Base-by-base conservation (phyloP, 2,888 invertebrate species). In the Choristoneura rosaceana region DNA sequence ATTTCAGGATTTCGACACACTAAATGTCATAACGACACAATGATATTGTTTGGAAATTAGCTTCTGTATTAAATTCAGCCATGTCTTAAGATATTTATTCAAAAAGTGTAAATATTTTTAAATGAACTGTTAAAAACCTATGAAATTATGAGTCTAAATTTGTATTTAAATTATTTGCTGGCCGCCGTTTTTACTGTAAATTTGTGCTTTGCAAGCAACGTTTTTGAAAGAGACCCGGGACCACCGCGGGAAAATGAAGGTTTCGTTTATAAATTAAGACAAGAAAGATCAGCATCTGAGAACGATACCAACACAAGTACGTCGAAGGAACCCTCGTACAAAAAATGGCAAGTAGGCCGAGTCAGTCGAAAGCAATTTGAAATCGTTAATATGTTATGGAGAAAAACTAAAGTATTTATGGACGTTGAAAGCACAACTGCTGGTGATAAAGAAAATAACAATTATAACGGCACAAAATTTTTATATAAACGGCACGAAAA, bases 371-470 rank as follows among this genome's bases (percentile, higher is more conserved):
- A 88, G 69, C 88, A 90, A 69, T 88, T 88, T 80, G 88, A 89
- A 83, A 84, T 91, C 52, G 80, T 91, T 8, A 90, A 91, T 71
- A 83, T 90, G 81, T 77, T 90, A 2, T 87, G 88, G 87, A 86
- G 85, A 70, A 91, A 87, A 80, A 88, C 87, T 8, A 90, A 88
- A 74, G 77, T 84, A 74, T 86, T 85, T 75, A 33, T 78, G n/a
- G 78, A 87, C 50, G n/a, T 78, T 8, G 80, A 84, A 45, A 70
- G 75, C 10, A 76, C 79, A 15, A 76, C 79, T 33, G n/a, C 71
- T 45, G 65, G 71, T n/a, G 66, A 75, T 73, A n/a, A 71, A 73
- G 60, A 55, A 69, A 61, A 33, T 12, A 52, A 5, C 25, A 45
- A 63, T 63, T 17, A 45, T 17, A 43, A 17, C 3, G 61, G 14